phyloP scores from a whole-genome alignment of 2,113 vertebrate genomes.

The Malurus alboscapulatus region DNA sequence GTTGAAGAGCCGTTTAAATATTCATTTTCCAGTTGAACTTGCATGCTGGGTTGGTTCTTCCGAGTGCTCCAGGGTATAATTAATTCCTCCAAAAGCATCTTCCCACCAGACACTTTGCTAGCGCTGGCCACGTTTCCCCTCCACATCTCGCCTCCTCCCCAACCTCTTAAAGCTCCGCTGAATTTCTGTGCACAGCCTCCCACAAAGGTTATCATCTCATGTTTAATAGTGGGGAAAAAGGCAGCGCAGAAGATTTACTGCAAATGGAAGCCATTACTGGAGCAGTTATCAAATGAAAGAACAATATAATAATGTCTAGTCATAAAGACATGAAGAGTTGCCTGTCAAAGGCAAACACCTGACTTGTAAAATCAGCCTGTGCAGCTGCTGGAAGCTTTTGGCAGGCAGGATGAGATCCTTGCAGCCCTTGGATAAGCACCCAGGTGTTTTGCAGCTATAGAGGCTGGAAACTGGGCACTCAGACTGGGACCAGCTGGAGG shows the following conservation, averaged over 20 bases:
- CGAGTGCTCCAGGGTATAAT: background rate
- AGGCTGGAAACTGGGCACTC: background rate
- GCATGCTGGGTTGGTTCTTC: background rate
- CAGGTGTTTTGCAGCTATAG: background rate
- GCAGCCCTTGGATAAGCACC: background rate
- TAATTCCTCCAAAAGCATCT: conserved; percentile 25
- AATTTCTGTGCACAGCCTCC: background rate
- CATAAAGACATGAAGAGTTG: conserved; percentile 41
- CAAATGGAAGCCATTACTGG: conserved; percentile 57
- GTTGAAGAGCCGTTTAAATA: conserved; percentile 27
- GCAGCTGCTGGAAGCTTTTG: background rate
- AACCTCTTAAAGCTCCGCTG: background rate
- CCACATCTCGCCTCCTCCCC: background rate
- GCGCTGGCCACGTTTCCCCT: background rate
- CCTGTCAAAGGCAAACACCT: conserved; percentile 32
- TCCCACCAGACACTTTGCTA: background rate
- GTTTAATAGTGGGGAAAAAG: conserved; percentile 32
- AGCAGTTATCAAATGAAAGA: conserved; percentile 65
- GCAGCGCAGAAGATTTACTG: conserved; percentile 47
- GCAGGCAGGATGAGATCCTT: background rate
- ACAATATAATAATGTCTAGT: conserved; percentile 53
- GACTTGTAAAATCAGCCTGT: conserved; percentile 6
- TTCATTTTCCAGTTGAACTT: conserved; percentile 40
- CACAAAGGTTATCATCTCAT: conserved; percentile 35
- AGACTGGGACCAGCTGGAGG: background rate